Conservation (phyloP, 53 echinoderm and acorn worm genomes). For the Henricia sp. region DNA sequence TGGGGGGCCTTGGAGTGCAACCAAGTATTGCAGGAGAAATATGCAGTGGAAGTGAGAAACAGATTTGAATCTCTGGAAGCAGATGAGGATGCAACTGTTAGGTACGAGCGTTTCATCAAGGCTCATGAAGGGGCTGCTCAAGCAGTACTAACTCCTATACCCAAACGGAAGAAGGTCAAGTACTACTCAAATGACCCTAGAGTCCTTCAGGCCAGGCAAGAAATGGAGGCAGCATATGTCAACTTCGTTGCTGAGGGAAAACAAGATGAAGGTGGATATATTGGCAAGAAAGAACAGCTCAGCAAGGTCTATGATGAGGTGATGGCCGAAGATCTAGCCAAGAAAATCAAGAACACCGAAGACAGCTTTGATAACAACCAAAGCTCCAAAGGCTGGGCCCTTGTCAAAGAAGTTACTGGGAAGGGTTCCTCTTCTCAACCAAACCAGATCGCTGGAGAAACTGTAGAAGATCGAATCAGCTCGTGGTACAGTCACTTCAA, state of each 20-base stretch:
- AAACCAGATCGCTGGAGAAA: constrained; percentile 2
- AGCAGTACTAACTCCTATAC: constrained; percentile 23
- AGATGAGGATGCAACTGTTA: constrained; percentile 17
- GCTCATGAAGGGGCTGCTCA: constrained; percentile 28
- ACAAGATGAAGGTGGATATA: constrained; percentile 27
- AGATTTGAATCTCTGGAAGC: background rate
- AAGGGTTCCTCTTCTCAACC: constrained; percentile 5
- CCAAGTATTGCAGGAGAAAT: constrained; percentile 28
- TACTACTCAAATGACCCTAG: constrained; percentile 12
- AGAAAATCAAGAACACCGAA: constrained; percentile 15
- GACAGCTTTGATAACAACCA: constrained; percentile 1
- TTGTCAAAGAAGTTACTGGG: constrained; percentile 9
- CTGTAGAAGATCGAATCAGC: background rate
- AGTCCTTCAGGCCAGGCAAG: constrained; percentile 4
- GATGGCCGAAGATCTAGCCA: constrained; percentile 24
- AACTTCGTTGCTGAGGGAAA: constrained; percentile 20
- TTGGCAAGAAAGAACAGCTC: constrained; percentile 29
- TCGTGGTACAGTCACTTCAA: constrained; percentile 36
- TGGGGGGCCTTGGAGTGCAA: constrained; percentile 23
- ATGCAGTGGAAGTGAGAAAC: constrained; percentile 55
- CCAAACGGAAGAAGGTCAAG: constrained; percentile 10
- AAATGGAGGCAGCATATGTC: constrained; percentile 8
- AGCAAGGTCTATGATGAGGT: constrained; percentile 27
- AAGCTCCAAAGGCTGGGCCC: background rate
- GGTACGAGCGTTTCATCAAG: constrained; percentile 40